A percentile compares a stretch with the other conserved stretches of the same genome.
Conservation (phyloP, 2,797 vertebrate species). For the Neomorphus geoffroyi region DNA sequence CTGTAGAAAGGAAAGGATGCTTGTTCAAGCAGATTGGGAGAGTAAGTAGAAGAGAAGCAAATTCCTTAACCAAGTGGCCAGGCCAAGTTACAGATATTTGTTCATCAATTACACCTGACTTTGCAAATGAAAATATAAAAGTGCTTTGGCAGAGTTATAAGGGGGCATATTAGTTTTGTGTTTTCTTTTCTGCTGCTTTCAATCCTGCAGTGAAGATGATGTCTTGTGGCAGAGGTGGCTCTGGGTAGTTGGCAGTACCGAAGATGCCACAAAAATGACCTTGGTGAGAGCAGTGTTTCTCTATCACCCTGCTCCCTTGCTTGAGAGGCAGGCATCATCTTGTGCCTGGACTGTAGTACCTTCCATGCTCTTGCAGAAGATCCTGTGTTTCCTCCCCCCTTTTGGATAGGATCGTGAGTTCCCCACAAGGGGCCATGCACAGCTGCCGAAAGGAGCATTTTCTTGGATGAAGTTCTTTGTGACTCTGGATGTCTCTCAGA, state of each 20-base stretch:
- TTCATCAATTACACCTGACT: not conserved
- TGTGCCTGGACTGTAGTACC: not conserved
- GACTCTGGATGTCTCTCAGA: not conserved
- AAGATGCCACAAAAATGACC: not conserved
- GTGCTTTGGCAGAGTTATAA: not conserved
- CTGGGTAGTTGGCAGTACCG: not conserved
- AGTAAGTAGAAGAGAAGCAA: not conserved
- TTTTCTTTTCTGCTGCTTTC: not conserved
- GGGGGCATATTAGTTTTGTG: too few species aligned
- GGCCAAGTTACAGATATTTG: not conserved
- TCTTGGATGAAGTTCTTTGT: not conserved
- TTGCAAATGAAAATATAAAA: not conserved
- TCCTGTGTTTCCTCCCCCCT: fast-evolving
- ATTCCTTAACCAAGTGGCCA: not conserved
- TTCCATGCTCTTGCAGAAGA: not conserved
- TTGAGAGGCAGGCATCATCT: not conserved
- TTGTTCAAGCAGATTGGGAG: not conserved
- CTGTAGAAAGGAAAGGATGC: not conserved
- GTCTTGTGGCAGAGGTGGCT: fast-evolving
- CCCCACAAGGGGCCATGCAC: fast-evolving
- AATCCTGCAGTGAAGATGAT: not conserved
- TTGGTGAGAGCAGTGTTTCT: not conserved
- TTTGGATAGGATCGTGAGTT: not conserved
- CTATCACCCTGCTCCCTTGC: not conserved
- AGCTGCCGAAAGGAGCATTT: fast-evolving